Evolutionary conservation across 2,113 vertebrate species (phyloP), one percentile per base, ranked within the genome.

Genomic region (Trematocara unimaculatum): DNA sequence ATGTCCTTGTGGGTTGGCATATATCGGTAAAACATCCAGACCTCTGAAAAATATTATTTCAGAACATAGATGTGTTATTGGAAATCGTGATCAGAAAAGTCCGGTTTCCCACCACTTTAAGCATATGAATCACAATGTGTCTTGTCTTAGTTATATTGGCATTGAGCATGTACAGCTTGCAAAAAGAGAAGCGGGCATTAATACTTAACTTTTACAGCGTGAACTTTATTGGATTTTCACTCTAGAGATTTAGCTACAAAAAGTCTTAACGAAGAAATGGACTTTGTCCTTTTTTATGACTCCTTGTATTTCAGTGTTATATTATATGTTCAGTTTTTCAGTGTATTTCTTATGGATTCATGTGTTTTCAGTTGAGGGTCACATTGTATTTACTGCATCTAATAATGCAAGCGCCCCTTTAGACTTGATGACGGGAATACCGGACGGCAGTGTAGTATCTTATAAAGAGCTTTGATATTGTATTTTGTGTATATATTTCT

Each of bases 381-480:
- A 42, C 26, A 42, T 70, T 42, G 20, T 42, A 70, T 70, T 70
- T 42, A 42, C 20, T 70, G 38, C 20, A 70, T 70, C 38, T 42
- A 70, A 70, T 70, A 42, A 70, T 42, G 64, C 64, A 70, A 15
- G 64, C 1, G n/a, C 64, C n/a, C 33, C 38, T 70, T 45, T 70
- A 70, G 64, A 70, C 2, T 70, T 70, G 60, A 70, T 70, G 64
- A 70, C 38, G 12, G 38, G 64, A 70, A 42, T 70, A 42, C 9
- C 6, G 18, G 60, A 38, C 33, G 60, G 33, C 60, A 64, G 33
- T 38, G 60, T 38, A 67, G 60, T 67, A 11, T 38, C 33, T 67
- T 67, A 67, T 38, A 13, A 67, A 20, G 60, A 38, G 33, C 60
- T 38, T 64, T 64, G 60, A 64, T 64, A 67, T 67, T 67, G 60